Base-by-base conservation (phyloP, 2,888 invertebrate species). In the Graphium colonna region DNA sequence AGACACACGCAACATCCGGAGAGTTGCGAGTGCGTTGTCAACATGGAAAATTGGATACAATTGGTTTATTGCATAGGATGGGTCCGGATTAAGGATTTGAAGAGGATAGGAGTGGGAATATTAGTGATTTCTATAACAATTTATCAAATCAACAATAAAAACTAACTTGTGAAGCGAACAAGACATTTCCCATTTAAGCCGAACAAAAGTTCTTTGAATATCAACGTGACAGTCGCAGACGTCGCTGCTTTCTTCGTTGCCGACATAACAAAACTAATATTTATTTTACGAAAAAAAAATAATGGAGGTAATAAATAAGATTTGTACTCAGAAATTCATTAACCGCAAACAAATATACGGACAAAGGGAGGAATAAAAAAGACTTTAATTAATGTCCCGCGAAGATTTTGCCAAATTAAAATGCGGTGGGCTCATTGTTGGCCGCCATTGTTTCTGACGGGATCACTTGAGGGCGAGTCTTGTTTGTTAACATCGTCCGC, bases 291-390 rank as follows among this genome's bases (percentile, higher is more conserved):
- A 21, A 18, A 15, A 40, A 28, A 49, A 42, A 12, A 28, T 31
- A 44, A 46, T 40, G 42, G 28, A 39, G 31, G 42, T 28, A 13
- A 38, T 50, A 55, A 50, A 55, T 46, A 50, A 50, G 46, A 39
- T 43, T 53, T 13, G 57, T 57, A 59, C 55, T 59, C 55, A 57
- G 55, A 59, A 59, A 59, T 57, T 59, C 57, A 59, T 59, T 59
- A 59, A 52, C 52, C 55, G 47, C 57, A 53, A 53, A 57, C 59
- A 59, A 59, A 57, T 57, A 57, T 52, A n/a, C 52, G 43, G 40
- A 42, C 44, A 21, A 33, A 50, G 49, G 26, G 50, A 40, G 51
- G 44, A 50, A 46, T 41, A 55, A 40, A 50, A 49, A 50, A 39
- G 51, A 50, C 44, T 33, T 50, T 59, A 57, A 57, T 57, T 59